These are phyloP conservation scores for Cephus cinctus DNA, from an alignment of 1,140 invertebrate species.

Conservation along the genomic window DNA sequence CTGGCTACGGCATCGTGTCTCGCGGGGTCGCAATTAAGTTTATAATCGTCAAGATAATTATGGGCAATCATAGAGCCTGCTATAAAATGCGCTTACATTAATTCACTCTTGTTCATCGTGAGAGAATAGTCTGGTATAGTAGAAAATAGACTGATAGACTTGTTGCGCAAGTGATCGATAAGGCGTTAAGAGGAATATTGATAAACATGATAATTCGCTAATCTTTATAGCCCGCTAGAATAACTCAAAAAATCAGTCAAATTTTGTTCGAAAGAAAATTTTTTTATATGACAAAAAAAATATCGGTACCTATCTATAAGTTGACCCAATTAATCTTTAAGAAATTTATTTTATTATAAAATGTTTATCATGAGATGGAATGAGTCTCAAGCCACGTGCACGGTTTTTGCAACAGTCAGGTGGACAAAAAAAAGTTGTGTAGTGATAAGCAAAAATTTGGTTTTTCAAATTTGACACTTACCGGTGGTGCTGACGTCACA, in stretches of 20 bases:
- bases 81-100: no score
- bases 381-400: no score
- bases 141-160: neutral
- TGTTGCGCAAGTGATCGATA: neutral
- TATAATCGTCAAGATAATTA: no score
- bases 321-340: neutral
- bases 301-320: neutral
- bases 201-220: neutral
- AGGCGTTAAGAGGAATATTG: neutral
- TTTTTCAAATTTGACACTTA: conserved; percentile 19
- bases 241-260: no score
- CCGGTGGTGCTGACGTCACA: conserved; percentile 28
- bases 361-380: no score
- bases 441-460: no score
- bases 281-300: neutral
- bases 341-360: no score
- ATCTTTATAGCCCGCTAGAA: no score
- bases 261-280: neutral
- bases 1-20: no score
- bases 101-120: no score
- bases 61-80: no score
- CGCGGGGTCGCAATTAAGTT: no score
- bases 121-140: neutral
- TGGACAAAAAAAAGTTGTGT: neutral
- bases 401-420: neutral